A percentile compares a stretch with the other conserved stretches of the same genome.
These are phyloP conservation scores for Micrasema longulum DNA, from an alignment of 1,140 invertebrate genomes.

Conservation along the genomic window DNA sequence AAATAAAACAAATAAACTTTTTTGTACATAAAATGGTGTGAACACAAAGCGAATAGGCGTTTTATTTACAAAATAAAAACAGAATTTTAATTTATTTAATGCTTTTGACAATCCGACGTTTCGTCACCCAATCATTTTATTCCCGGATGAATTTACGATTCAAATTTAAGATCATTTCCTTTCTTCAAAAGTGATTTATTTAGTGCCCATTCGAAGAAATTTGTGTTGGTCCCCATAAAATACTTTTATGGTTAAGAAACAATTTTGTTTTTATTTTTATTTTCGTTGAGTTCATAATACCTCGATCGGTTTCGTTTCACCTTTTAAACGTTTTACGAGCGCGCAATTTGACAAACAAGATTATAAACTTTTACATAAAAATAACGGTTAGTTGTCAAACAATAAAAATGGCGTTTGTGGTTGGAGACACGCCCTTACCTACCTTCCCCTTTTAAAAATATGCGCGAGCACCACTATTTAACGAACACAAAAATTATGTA, in stretches of 20 bases:
- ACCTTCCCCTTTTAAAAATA: slow-evolving; percentile 23
- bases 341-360: slow-evolving; percentile 54
- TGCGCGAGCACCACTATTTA: slow-evolving; percentile 8
- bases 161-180: background rate
- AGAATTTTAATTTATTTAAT: too few relatives aligned
- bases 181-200: background rate
- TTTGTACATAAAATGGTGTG: too few relatives aligned
- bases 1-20: too few relatives aligned
- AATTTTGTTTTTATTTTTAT: slow-evolving; percentile 18
- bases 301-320: slow-evolving; percentile 36
- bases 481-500: too few relatives aligned
- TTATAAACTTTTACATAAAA: slow-evolving; percentile 54
- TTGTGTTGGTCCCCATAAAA: slow-evolving; percentile 16
- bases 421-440: slow-evolving; percentile 40
- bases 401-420: slow-evolving; percentile 53
- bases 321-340: slow-evolving; percentile 48
- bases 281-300: slow-evolving; percentile 27
- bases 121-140: too few relatives aligned
- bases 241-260: slow-evolving; percentile 23
- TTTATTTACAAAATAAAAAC: too few relatives aligned
- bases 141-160: background rate
- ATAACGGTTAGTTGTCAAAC: slow-evolving; percentile 51
- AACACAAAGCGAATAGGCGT: too few relatives aligned
- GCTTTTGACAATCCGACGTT: too few relatives aligned
- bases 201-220: slow-evolving; percentile 7